Evolutionary conservation across 2,113 vertebrate species (phyloP).

Genomic region (Psittacara wagleri): DNA sequence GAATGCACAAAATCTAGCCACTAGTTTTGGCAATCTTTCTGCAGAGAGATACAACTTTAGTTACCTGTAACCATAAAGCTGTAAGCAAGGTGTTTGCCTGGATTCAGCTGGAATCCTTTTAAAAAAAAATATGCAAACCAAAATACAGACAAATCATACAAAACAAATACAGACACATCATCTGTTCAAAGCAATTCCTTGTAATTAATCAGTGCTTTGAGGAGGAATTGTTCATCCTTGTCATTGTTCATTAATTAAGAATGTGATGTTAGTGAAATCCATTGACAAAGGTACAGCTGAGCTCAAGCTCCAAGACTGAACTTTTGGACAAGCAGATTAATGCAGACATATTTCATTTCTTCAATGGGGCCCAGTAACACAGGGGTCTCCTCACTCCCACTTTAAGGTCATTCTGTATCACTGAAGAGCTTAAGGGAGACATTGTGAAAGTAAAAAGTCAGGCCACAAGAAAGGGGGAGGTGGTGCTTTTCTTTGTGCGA

Average conservation of each 20-base stretch:
- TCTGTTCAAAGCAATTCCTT: background rate
- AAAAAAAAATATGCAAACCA: background rate
- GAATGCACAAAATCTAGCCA: background rate
- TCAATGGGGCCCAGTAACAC: background rate
- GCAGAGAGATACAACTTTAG: background rate
- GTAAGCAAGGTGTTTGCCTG: background rate
- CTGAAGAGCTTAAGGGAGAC: background rate
- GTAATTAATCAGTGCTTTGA: slow-evolving; percentile 49
- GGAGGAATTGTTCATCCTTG: slow-evolving; percentile 15
- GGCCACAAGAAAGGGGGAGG: background rate
- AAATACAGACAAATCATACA: background rate
- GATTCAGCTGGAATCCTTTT: background rate
- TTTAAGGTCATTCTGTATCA: slow-evolving; percentile 8
- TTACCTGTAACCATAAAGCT: background rate
- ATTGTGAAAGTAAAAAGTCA: background rate
- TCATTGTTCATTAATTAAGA: slow-evolving; percentile 31
- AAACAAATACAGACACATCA: background rate
- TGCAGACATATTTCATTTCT: background rate
- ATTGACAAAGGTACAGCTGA: background rate
- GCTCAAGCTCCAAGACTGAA: background rate
- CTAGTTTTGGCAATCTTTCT: background rate
- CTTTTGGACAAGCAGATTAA: background rate
- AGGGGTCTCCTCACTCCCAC: background rate
- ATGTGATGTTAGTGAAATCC: slow-evolving; percentile 1
- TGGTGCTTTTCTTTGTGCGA: background rate